Evolutionary conservation across 2,113 vertebrate genomes (phyloP).

Genomic region (Phainopepla nitens): DNA sequence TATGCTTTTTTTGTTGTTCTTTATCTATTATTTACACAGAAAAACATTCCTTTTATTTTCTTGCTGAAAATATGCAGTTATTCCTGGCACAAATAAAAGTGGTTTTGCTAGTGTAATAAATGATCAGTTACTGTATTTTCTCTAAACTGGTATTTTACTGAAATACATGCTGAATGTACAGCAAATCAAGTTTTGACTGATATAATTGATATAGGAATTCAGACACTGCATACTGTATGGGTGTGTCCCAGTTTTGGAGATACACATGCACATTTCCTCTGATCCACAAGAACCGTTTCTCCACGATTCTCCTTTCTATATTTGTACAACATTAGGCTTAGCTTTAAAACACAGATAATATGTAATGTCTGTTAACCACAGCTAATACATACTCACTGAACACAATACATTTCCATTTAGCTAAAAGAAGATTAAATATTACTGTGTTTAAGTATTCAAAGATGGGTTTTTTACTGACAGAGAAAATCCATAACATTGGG

Average conservation of each 20-base stretch:
- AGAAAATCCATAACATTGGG: background rate
- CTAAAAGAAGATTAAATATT: background rate
- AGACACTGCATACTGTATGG: background rate
- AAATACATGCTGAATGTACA: background rate
- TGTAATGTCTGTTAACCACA: background rate
- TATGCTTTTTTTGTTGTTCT: conserved; percentile 50
- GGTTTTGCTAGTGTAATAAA: conserved; percentile 21
- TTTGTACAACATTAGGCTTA: background rate
- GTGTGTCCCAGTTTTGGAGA: background rate
- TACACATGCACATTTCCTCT: background rate
- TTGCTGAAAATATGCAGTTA: conserved; percentile 56
- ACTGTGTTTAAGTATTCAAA: background rate
- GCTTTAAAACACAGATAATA: background rate
- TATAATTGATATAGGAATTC: background rate
- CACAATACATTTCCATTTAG: background rate
- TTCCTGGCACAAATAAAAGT: conserved; percentile 64
- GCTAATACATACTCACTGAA: background rate
- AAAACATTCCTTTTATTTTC: conserved; percentile 34
- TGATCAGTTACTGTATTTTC: background rate
- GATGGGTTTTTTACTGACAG: background rate
- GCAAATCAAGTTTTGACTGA: background rate
- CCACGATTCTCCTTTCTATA: background rate
- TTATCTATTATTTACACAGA: conserved; percentile 76
- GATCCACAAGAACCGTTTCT: background rate
- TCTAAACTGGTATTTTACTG: background rate